phyloP scores from a whole-genome alignment of 2,113 vertebrate species.

The Quiscalus mexicanus region DNA sequence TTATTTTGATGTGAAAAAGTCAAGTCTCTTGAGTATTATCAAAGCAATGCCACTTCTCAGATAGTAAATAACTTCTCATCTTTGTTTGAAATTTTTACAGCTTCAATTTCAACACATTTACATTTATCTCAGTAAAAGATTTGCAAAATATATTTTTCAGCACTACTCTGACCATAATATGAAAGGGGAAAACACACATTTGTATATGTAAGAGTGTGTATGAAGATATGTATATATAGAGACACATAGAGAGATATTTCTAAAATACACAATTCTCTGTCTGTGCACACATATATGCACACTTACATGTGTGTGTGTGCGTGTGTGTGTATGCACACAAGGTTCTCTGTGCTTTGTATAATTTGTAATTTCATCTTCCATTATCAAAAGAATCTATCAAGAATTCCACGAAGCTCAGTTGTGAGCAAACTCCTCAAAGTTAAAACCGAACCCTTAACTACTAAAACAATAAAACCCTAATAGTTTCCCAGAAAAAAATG shows the following conservation, averaged over 20 bases:
- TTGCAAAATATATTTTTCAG: background rate
- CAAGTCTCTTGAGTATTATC: background rate
- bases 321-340: background rate
- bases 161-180: background rate
- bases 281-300: background rate
- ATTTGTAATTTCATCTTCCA: background rate
- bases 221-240: too few species aligned
- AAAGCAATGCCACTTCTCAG: background rate
- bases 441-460: background rate
- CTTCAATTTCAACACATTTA: background rate
- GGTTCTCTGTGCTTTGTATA: background rate
- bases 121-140: background rate
- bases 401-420: background rate
- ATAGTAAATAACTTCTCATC: background rate
- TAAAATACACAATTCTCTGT: background rate
- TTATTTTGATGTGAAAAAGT: background rate
- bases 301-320: background rate
- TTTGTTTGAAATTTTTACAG: background rate
- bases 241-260: background rate
- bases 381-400: background rate
- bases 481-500: background rate
- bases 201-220: background rate
- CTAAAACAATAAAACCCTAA: background rate
- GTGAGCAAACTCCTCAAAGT: background rate
- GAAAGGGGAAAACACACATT: background rate